These are phyloP conservation scores for Mycetomoellerius zeteki DNA, from an alignment of 1,140 invertebrate genomes.

Conservation along the genomic window DNA sequence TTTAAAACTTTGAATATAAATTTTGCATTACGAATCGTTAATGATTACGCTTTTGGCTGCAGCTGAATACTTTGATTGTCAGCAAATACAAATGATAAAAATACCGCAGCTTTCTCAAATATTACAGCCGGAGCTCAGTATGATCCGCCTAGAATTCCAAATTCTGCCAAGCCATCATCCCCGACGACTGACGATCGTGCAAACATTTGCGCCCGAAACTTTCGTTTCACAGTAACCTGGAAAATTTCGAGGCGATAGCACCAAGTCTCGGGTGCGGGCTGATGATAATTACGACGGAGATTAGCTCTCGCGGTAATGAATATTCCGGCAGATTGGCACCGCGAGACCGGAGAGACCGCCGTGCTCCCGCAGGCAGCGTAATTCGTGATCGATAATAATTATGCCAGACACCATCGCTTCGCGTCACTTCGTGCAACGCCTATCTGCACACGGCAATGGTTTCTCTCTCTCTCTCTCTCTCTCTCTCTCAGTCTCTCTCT, in stretches of 20 bases:
- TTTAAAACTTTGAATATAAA: not conserved
- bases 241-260: conserved; percentile 43
- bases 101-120: not conserved
- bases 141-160: not conserved
- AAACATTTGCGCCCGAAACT: conserved; percentile 48
- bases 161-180: conserved; percentile 12
- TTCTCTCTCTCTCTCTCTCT: conserved; percentile 9
- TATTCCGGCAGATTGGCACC: conserved; percentile 71
- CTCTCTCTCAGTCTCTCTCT: not conserved
- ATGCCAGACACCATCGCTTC: conserved; percentile 63
- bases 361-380: conserved; percentile 60
- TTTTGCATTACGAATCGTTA: not conserved
- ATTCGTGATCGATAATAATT: conserved; percentile 76
- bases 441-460: conserved; percentile 22
- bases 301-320: conserved; percentile 73
- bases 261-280: conserved; percentile 28
- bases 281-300: conserved; percentile 69
- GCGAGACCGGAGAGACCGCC: conserved; percentile 54
- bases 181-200: conserved; percentile 22
- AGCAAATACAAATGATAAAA: not conserved
- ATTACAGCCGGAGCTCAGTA: not conserved
- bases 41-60: not conserved
- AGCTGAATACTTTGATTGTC: not conserved
- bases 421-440: conserved; percentile 33
- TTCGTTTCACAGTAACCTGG: conserved; percentile 15